Conservation (phyloP, 2,797 vertebrate genomes). For the Pagetopsis macropterus region DNA sequence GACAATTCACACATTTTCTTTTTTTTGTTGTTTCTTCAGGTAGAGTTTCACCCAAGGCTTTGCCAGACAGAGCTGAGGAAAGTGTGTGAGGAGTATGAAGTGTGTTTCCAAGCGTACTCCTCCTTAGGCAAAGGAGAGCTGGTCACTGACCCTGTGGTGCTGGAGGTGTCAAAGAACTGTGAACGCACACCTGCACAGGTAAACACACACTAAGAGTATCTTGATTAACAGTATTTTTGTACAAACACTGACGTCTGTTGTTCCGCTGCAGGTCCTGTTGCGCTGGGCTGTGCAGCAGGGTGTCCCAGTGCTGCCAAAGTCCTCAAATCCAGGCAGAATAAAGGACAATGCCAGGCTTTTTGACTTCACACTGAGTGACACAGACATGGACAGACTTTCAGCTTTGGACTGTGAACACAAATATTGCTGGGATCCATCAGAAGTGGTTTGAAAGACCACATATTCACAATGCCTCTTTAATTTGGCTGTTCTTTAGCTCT, state of each 20-base stretch:
- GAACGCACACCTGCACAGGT: conserved; percentile 82
- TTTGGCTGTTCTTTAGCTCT: not conserved
- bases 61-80: conserved; percentile 78
- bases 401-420: conserved; percentile 78
- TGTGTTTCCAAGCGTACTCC: conserved; percentile 88
- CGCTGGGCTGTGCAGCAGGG: conserved; percentile 86
- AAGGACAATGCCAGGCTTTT: conserved; percentile 80
- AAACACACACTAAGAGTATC: conserved; percentile 25
- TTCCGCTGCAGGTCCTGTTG: conserved; percentile 77
- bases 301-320: conserved; percentile 85
- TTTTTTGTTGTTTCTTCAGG: conserved; percentile 62
- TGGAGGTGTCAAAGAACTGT: conserved; percentile 72
- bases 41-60: conserved; percentile 86
- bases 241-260: not conserved
- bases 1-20: not conserved
- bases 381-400: conserved; percentile 77
- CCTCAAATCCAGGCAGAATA: conserved; percentile 76
- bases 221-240: no score
- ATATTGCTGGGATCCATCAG: conserved; percentile 84
- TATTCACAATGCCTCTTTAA: no score
- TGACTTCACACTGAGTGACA: conserved; percentile 79
- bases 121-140: conserved; percentile 84
- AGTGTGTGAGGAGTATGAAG: conserved; percentile 77
- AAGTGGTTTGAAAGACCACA: conserved; percentile 70
- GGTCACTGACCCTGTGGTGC: conserved; percentile 73